A percentile compares a stretch with the other conserved stretches of the same genome.
Evolutionary conservation across 2,113 vertebrate genomes (phyloP).

Genomic region (Pollimyrus isidori): DNA sequence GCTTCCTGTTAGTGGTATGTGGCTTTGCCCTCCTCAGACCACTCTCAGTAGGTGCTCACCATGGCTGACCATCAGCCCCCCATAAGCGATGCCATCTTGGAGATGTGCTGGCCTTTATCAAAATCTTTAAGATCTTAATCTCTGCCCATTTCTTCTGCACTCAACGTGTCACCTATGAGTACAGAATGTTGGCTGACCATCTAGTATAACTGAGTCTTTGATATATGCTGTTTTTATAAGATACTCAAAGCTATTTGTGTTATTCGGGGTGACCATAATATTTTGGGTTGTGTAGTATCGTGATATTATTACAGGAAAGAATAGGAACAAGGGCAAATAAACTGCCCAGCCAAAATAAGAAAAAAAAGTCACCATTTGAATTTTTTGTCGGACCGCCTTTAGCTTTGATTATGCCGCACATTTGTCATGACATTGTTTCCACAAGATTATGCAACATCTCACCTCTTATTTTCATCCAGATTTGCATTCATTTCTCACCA

Average conservation of each 20-base stretch:
- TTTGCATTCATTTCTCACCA: too few relatives aligned
- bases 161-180: neutral
- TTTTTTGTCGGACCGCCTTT: too few relatives aligned
- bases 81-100: neutral
- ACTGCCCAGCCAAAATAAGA: too few relatives aligned
- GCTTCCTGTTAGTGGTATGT: neutral
- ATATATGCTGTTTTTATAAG: neutral
- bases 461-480: too few relatives aligned
- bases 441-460: too few relatives aligned
- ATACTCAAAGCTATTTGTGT: neutral
- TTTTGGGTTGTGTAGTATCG: neutral
- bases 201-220: neutral
- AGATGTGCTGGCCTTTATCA: neutral
- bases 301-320: neutral
- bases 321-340: neutral
- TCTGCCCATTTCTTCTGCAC: neutral
- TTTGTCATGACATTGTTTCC: too few relatives aligned
- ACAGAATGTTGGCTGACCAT: neutral
- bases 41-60: neutral
- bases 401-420: too few relatives aligned
- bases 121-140: neutral
- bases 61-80: neutral
- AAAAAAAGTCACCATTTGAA: too few relatives aligned
- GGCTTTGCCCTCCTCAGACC: neutral
- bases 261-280: neutral